Evolutionary conservation across 2,797 vertebrate species (phyloP).

Genomic region (Acanthiza pusilla): DNA sequence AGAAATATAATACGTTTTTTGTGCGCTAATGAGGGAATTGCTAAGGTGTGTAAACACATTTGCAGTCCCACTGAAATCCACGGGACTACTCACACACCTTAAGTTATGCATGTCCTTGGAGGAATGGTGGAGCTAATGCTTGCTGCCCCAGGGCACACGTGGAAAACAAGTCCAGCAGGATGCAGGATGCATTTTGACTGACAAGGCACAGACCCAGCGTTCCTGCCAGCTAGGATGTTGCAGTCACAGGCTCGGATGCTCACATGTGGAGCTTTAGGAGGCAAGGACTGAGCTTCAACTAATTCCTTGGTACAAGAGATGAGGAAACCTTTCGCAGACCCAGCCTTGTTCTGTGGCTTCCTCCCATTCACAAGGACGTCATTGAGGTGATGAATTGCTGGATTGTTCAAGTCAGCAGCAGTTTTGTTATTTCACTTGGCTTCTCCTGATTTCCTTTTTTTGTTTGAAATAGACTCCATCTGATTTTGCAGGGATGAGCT

Average conservation of each 20-base stretch:
- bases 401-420: not conserved
- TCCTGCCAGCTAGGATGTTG: not conserved
- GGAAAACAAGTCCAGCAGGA: not conserved
- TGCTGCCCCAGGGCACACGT: not conserved
- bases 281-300: not conserved
- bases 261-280: not conserved
- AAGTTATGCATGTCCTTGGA: not conserved
- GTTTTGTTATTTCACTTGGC: not conserved
- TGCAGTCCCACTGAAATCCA: not conserved
- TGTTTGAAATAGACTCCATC: not conserved
- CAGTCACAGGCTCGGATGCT: not conserved
- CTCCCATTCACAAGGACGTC: not conserved
- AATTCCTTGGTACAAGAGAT: not conserved
- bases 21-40: not conserved
- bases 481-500: slow-evolving; percentile 21
- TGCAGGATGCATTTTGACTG: not conserved
- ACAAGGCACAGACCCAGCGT: not conserved
- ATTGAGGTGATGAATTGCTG: not conserved
- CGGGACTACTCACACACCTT: not conserved
- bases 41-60: not conserved
- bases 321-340: not conserved
- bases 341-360: not conserved
- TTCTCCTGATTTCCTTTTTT: not conserved
- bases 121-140: not conserved
- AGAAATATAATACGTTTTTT: not conserved